Conservation (phyloP, 2,888 invertebrate species). For the Agrochola lota region DNA sequence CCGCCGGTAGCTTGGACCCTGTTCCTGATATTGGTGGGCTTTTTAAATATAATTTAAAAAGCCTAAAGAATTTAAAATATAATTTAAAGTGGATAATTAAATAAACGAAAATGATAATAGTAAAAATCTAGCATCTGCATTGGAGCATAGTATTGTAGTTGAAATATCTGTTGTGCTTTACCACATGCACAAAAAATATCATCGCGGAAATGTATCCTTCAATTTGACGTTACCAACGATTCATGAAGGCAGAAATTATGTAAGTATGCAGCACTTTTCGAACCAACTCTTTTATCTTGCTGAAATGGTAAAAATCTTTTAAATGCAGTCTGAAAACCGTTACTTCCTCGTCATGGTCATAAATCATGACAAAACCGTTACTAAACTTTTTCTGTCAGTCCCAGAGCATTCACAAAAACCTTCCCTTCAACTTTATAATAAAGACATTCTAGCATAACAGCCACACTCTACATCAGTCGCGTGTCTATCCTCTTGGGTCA, state of each 20-base stretch:
- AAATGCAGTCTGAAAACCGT: constrained; percentile 14
- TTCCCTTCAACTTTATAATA: constrained; percentile 34
- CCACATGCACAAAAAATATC: not conserved
- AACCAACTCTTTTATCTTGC: not conserved
- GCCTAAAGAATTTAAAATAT: too few relatives aligned
- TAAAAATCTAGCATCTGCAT: not conserved
- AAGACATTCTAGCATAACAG: constrained; percentile 55
- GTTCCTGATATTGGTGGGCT: too few relatives aligned
- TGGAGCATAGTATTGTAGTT: not conserved
- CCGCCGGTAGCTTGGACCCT: too few relatives aligned
- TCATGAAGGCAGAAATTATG: too few relatives aligned
- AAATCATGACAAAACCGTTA: constrained; percentile 7
- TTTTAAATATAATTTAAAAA: too few relatives aligned
- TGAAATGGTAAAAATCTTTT: not conserved
- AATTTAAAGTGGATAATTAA: too few relatives aligned
- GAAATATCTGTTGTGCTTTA: too few relatives aligned
- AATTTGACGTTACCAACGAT: too few relatives aligned
- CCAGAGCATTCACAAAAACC: constrained; percentile 38
- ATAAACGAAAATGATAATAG: too few relatives aligned
- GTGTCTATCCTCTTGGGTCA: constrained; percentile 65
- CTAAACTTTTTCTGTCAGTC: constrained; percentile 13
- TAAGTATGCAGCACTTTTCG: not conserved
- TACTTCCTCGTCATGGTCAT: not conserved
- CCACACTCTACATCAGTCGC: constrained; percentile 59
- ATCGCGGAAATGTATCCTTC: too few relatives aligned